phyloP scores from a whole-genome alignment of 2,797 vertebrate genomes.

The Rhynchotus rufescens region DNA sequence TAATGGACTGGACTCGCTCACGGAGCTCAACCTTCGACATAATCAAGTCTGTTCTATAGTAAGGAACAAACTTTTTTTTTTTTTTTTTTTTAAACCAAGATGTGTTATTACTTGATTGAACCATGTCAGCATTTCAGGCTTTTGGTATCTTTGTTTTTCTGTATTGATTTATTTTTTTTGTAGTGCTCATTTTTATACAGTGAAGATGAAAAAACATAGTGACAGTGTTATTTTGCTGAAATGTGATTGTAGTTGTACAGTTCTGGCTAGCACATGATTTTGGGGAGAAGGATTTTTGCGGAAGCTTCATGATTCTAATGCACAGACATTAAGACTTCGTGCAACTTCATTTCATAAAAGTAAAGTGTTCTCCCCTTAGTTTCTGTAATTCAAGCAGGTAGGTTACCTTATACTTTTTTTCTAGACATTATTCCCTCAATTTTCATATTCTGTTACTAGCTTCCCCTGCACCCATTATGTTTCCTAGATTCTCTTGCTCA shows the following conservation, averaged over 20 bases:
- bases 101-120: background rate
- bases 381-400: background rate
- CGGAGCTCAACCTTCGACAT: conserved; percentile 90
- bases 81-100: background rate
- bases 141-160: background rate
- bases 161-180: background rate
- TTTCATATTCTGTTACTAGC: background rate
- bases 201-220: background rate
- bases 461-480: background rate
- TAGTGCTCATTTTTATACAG: background rate
- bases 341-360: background rate
- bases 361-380: background rate
- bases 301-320: background rate
- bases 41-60: conserved; percentile 91
- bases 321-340: background rate
- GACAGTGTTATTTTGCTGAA: background rate
- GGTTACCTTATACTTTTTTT: background rate
- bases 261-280: background rate
- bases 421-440: background rate
- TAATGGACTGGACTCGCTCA: conserved; percentile 87
- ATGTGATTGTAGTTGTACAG: background rate
- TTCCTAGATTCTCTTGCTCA: background rate
- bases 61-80: conserved; percentile 65
- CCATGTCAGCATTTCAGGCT: background rate
- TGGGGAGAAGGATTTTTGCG: background rate